Percentiles rank a stretch among this genome's conserved stretches.
These are phyloP conservation scores for Poecilus cupreus DNA, from an alignment of 2,888 invertebrate species.

Conservation along the genomic window DNA sequence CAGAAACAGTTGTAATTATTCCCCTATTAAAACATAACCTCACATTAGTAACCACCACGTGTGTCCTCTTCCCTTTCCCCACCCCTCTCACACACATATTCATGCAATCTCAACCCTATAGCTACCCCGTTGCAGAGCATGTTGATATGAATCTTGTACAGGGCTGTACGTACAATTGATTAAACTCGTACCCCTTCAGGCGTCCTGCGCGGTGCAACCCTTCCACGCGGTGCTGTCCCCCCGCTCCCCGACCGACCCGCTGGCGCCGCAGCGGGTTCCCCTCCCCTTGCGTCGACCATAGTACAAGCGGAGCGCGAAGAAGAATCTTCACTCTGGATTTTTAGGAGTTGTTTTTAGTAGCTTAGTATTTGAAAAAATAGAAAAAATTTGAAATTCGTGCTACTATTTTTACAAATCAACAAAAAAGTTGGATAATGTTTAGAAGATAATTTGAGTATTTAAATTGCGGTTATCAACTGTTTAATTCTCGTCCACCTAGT, in stretches of 20 bases:
- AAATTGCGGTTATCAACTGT: too few species aligned
- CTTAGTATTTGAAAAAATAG: background rate
- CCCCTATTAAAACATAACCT: too few species aligned
- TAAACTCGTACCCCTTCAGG: constrained; percentile 66
- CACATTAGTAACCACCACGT: too few species aligned
- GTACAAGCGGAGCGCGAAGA: background rate
- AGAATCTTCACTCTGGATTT: background rate
- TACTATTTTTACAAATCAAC: too few species aligned
- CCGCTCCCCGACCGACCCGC: constrained; percentile 9
- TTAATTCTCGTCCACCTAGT: too few species aligned
- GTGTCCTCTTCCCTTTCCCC: too few species aligned
- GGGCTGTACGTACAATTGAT: constrained; percentile 69
- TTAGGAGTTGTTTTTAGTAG: too few species aligned
- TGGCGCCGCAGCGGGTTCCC: constrained; percentile 39
- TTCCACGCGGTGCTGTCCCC: constrained; percentile 10
- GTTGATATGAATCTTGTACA: constrained; percentile 66
- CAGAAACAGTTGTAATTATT: too few species aligned
- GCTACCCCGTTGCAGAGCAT: background rate
- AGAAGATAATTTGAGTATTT: too few species aligned
- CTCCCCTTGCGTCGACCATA: background rate
- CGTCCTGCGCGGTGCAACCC: constrained; percentile 54
- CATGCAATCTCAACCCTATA: background rate
- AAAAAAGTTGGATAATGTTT: too few species aligned
- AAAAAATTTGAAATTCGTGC: too few species aligned
- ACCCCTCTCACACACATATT: too few species aligned